Conservation (phyloP, 2,113 vertebrate genomes). For the Todiramphus saurophagus region DNA sequence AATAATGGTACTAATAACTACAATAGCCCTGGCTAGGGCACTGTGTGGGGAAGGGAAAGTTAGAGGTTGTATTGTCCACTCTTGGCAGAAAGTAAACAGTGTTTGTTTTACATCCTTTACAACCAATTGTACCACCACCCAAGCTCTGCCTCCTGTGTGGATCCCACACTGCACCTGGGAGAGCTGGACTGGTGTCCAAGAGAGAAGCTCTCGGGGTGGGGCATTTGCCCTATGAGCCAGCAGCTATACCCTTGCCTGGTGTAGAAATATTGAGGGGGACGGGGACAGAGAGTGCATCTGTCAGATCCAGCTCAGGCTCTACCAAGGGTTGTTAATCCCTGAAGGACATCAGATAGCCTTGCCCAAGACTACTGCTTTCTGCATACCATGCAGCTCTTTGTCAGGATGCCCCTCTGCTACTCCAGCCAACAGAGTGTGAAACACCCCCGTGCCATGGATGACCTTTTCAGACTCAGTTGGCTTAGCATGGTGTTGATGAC, state of each 20-base stretch:
- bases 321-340: background rate
- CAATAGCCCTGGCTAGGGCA: background rate
- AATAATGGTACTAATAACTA: background rate
- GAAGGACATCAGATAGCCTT: background rate
- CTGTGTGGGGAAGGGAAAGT: background rate
- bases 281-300: background rate
- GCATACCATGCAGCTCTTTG: background rate
- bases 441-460: rapidly evolving
- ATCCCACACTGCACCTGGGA: background rate
- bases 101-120: background rate
- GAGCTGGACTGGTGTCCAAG: background rate
- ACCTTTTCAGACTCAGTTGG: background rate
- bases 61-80: background rate
- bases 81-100: background rate
- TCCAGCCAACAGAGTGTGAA: background rate
- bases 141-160: background rate
- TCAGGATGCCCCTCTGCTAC: background rate
- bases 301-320: background rate
- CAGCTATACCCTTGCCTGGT: background rate
- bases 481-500: background rate
- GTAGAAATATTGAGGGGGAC: background rate
- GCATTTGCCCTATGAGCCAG: background rate
- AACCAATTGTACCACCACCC: background rate
- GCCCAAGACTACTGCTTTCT: background rate
- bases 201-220: rapidly evolving